A percentile compares a stretch with the other conserved stretches of the same genome.
Evolutionary conservation across 1,140 invertebrate genomes (phyloP).

Genomic region (Steinernema feltiae): DNA sequence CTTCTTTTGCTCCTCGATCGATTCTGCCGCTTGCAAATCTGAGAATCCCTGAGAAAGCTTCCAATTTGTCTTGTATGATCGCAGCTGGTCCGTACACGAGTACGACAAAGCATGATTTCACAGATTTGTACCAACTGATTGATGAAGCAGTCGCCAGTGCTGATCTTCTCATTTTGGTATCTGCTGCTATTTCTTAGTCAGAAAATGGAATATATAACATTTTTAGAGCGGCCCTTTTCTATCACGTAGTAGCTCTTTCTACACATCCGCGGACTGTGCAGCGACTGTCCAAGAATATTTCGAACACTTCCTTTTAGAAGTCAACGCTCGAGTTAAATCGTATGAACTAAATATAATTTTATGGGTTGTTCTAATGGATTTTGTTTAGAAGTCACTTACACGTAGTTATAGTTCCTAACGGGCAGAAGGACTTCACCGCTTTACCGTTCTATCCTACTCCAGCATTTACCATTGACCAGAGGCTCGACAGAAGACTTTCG

Average conservation of each 20-base stretch:
- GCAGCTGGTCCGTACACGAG: not conserved
- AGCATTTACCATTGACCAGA: not conserved
- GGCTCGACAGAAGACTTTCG: not conserved
- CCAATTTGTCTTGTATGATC: not conserved
- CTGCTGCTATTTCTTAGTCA: not conserved
- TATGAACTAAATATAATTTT: not conserved
- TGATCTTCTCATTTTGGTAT: not conserved
- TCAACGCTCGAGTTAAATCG: not conserved
- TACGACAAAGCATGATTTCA: not conserved
- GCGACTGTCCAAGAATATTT: not conserved
- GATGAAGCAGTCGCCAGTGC: slow-evolving; percentile 7
- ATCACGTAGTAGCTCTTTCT: not conserved
- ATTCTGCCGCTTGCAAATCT: not conserved
- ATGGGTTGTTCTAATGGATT: not conserved
- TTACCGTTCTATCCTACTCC: not conserved
- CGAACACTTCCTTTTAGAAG: not conserved
- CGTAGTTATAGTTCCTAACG: not conserved
- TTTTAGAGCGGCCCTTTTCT: not conserved
- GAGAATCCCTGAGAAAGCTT: not conserved
- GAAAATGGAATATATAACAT: not conserved
- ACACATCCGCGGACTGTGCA: not conserved
- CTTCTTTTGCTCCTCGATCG: not conserved
- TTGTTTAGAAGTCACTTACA: not conserved
- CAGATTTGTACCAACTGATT: not conserved
- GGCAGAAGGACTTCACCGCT: not conserved